Evolutionary conservation across 2,113 vertebrate species (phyloP).

Genomic region (Sigmodon hispidus): DNA sequence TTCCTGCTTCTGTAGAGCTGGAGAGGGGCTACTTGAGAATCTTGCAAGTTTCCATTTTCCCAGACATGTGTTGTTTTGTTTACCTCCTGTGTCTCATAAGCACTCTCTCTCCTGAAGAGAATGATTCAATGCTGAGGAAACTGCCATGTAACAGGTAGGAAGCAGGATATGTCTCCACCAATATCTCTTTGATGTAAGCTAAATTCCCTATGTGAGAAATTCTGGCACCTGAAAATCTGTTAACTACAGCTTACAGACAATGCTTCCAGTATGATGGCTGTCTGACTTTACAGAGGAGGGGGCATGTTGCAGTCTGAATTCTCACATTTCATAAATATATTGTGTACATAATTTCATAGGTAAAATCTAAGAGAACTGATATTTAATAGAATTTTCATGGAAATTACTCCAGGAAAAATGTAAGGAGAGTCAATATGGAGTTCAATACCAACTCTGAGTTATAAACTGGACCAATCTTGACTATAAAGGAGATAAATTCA

Average conservation of each 20-base stretch:
- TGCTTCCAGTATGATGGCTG: background rate
- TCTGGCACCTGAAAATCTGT: background rate
- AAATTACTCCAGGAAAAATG: background rate
- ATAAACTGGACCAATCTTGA: background rate
- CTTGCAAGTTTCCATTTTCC: background rate
- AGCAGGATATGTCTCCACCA: background rate
- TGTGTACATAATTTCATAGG: background rate
- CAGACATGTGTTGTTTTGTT: background rate
- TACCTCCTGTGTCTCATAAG: background rate
- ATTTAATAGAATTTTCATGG: too few species aligned
- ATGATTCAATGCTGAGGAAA: background rate
- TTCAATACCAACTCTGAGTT: background rate
- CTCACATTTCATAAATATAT: background rate
- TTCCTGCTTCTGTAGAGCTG: background rate
- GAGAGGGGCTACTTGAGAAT: background rate
- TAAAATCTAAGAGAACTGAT: background rate
- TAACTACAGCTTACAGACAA: background rate
- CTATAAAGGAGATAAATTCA: background rate
- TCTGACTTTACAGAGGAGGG: background rate
- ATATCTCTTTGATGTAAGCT: background rate
- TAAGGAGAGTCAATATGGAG: background rate
- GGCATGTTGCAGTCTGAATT: too few species aligned
- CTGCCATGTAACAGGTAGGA: background rate
- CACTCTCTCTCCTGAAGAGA: background rate
- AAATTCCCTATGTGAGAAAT: background rate